phyloP scores from a whole-genome alignment of 2,888 invertebrate genomes.

The Erpobdella octoculata region DNA sequence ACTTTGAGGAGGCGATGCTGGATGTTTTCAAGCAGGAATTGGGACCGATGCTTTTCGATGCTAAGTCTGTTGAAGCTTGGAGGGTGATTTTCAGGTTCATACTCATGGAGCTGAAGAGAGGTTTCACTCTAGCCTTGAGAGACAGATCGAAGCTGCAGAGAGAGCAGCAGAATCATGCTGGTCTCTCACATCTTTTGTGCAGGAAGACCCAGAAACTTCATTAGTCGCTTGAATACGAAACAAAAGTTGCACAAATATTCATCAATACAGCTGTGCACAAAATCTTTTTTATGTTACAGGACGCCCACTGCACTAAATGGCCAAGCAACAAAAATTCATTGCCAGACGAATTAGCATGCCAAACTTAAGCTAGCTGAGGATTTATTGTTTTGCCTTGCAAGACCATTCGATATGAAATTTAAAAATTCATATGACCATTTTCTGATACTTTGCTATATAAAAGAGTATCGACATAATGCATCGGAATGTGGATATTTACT shows the following conservation, averaged over 20 bases:
- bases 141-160: constrained; percentile 25
- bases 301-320: too few relatives aligned
- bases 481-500: too few relatives aligned
- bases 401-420: too few relatives aligned
- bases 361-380: too few relatives aligned
- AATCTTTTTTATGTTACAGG: too few relatives aligned
- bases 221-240: not conserved
- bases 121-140: constrained; percentile 37
- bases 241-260: not conserved
- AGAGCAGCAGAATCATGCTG: not conserved
- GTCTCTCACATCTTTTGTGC: not conserved
- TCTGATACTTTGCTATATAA: too few relatives aligned
- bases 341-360: too few relatives aligned
- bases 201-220: not conserved
- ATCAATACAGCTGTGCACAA: too few relatives aligned
- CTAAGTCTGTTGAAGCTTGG: constrained; percentile 29
- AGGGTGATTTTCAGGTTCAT: constrained; percentile 40
- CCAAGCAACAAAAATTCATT: too few relatives aligned
- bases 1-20: constrained; percentile 41
- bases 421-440: too few relatives aligned
- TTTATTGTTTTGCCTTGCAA: too few relatives aligned
- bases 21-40: constrained; percentile 40
- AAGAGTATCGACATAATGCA: too few relatives aligned
- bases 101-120: constrained; percentile 40
- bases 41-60: constrained; percentile 36